Base-by-base conservation (phyloP, 2,113 vertebrate species). In the Pionites leucogaster region DNA sequence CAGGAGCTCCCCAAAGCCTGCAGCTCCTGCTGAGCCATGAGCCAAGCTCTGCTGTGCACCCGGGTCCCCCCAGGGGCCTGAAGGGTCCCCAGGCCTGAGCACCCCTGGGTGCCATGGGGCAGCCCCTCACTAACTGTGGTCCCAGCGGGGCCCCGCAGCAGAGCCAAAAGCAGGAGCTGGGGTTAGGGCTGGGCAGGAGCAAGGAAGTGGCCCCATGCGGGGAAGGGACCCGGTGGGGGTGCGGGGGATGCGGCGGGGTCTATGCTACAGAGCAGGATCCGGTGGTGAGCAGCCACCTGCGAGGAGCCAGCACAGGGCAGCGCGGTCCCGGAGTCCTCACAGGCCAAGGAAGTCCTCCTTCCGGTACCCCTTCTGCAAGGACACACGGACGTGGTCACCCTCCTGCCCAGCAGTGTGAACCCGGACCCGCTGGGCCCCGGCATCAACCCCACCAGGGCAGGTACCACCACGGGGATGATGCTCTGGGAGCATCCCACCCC, bases 341-440 rank as follows among this genome's bases (percentile, higher is more conserved):
- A 97, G 94, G 90, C 96, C 70, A 14, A 98, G 96, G 97, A 98
- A 98, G 55, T 98, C 98, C 70, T 98, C 98, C 95, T 98, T 98
- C 49, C 98, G 98, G 90, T 98, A 98, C 17, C 98, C 98, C 81
- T 98, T 98, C 98, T 98, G 98, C 90, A 90, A 96, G 70, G 93
- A 81, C 55, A 37, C 37, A 2, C 28, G 37, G 10, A 41, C 14
- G 2, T 29, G 4, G 0, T 7, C 72, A 39, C 37, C 52, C 5
- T 28, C 64, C 88, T 8, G 18, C 41, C 37, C 7, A 0, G 47
- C 29, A 52, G 13, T 0, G 6, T 0, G 3, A 63, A 16, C 33
- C 13, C 0, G 1, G 25, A 78, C 24, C 63, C 19, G 0, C 72
- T 31, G 42, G 4, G 47, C 46, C 3, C 37, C 0, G 0, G 60